Conservation (phyloP, 2,797 vertebrate species). For the Clarias laeviceps region DNA sequence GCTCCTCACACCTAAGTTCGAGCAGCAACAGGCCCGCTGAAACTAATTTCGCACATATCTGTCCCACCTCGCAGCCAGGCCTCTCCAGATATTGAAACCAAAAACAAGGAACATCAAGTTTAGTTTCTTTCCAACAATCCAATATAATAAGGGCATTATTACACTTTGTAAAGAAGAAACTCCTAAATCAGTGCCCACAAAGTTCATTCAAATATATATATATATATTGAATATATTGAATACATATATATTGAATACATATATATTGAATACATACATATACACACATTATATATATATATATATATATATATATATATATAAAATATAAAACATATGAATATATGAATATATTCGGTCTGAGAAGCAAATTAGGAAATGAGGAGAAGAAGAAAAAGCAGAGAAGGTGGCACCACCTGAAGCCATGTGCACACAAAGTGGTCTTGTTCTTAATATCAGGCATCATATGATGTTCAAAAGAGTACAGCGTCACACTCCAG, state of each 20-base stretch:
- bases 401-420: slow-evolving; percentile 30
- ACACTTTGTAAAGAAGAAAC: neutral
- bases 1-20: slow-evolving; percentile 73
- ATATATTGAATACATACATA: too few relatives aligned
- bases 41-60: slow-evolving; percentile 75
- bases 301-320: too few relatives aligned
- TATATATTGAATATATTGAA: too few relatives aligned
- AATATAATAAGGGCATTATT: too few relatives aligned
- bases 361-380: neutral
- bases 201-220: neutral
- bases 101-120: neutral
- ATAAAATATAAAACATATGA: too few relatives aligned
- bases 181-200: neutral
- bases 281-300: too few relatives aligned
- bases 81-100: slow-evolving; percentile 39
- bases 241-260: too few relatives aligned
- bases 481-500: slow-evolving; percentile 70
- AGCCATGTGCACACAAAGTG: slow-evolving; percentile 61
- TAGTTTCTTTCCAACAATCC: neutral
- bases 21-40: slow-evolving; percentile 72
- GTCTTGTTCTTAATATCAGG: slow-evolving; percentile 68
- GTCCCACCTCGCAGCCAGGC: slow-evolving; percentile 64
- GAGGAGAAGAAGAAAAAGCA: neutral
- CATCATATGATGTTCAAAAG: slow-evolving; percentile 83
- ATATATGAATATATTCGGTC: neutral